These are phyloP conservation scores for Helostoma temminkii DNA, from an alignment of 2,797 vertebrate genomes.

Conservation along the genomic window DNA sequence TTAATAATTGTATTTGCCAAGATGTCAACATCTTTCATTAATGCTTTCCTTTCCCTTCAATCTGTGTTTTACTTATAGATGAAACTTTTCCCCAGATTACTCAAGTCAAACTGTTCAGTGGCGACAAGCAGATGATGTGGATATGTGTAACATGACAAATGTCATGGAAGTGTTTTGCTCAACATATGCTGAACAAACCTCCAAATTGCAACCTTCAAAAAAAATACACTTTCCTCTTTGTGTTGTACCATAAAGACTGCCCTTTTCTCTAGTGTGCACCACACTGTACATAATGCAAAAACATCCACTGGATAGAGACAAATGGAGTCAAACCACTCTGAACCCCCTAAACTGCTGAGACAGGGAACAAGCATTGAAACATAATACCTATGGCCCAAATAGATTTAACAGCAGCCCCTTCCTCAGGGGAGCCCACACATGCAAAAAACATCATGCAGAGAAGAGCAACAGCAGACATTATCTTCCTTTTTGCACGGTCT, in stretches of 20 bases:
- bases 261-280: slow-evolving; percentile 54
- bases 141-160: slow-evolving; percentile 13
- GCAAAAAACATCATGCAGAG: slow-evolving; percentile 71
- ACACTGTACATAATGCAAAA: slow-evolving; percentile 53
- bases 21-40: not conserved
- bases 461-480: slow-evolving; percentile 65
- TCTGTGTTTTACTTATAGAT: slow-evolving; percentile 9
- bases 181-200: slow-evolving; percentile 17
- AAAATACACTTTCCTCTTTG: slow-evolving; percentile 41
- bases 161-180: slow-evolving; percentile 34
- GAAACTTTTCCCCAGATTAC: slow-evolving; percentile 6
- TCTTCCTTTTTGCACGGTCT: slow-evolving; percentile 50
- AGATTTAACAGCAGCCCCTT: slow-evolving; percentile 77
- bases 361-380: slow-evolving; percentile 71
- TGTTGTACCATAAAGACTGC: slow-evolving; percentile 41
- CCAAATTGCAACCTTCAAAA: slow-evolving; percentile 4
- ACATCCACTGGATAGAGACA: slow-evolving; percentile 66
- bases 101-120: slow-evolving; percentile 9
- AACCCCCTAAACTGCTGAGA: slow-evolving; percentile 66
- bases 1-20: not conserved
- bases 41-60: slow-evolving; percentile 3
- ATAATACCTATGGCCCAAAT: slow-evolving; percentile 80
- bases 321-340: slow-evolving; percentile 55
- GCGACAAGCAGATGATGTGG: slow-evolving; percentile 8
- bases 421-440: slow-evolving; percentile 65